Evolutionary conservation across 1,140 invertebrate species (phyloP).

Genomic region (Sminthurides bifidus): DNA sequence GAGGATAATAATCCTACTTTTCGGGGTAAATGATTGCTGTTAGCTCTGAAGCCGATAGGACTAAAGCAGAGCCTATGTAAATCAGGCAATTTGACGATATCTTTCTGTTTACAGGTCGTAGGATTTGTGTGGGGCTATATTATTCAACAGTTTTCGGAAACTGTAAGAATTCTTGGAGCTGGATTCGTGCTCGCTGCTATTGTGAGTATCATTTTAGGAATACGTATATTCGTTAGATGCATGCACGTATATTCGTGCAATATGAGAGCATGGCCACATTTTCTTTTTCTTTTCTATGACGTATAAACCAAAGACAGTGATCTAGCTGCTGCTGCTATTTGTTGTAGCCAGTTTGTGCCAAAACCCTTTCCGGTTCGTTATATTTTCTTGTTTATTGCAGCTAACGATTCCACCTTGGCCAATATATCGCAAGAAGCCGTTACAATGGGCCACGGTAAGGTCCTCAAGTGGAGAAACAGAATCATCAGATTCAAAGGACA

Average conservation of each 20-base stretch:
- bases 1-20: slow-evolving; percentile 74
- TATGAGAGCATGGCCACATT: not conserved
- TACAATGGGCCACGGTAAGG: slow-evolving; percentile 79
- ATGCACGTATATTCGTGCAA: not conserved
- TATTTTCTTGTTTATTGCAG: slow-evolving; percentile 39
- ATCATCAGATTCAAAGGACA: slow-evolving; percentile 13
- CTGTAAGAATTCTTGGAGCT: slow-evolving; percentile 79
- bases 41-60: not conserved
- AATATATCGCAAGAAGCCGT: slow-evolving; percentile 71
- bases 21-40: slow-evolving; percentile 55
- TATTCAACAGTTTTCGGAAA: slow-evolving; percentile 90
- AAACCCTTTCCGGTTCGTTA: too few relatives aligned
- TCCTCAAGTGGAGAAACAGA: slow-evolving; percentile 33
- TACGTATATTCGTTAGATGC: too few relatives aligned
- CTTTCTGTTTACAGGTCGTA: slow-evolving; percentile 44
- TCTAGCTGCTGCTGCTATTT: too few relatives aligned
- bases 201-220: slow-evolving; percentile 53
- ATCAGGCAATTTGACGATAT: not conserved
- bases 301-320: not conserved
- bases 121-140: slow-evolving; percentile 85
- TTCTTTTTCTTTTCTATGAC: not conserved
- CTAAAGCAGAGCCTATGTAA: not conserved
- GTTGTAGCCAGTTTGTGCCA: too few relatives aligned
- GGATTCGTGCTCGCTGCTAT: slow-evolving; percentile 75
- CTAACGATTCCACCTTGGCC: slow-evolving; percentile 85